These are phyloP conservation scores for Bombus fervidus DNA, from an alignment of 1,140 invertebrate genomes.

Conservation along the genomic window DNA sequence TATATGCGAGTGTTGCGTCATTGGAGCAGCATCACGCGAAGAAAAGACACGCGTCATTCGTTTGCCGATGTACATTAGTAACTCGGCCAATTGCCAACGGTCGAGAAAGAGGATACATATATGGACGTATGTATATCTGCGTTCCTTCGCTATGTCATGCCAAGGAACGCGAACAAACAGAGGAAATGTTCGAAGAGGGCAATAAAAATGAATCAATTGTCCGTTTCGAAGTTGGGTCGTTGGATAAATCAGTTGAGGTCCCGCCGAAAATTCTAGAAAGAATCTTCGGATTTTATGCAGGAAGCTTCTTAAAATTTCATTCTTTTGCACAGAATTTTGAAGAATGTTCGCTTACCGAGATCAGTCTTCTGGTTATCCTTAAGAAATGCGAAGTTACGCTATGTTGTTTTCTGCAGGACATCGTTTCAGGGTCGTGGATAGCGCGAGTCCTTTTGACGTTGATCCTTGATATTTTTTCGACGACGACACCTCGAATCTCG, in stretches of 20 bases:
- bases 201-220: constrained; percentile 48
- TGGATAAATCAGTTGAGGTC: not conserved
- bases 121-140: constrained; percentile 1
- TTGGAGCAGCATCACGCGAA: constrained; percentile 21
- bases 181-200: constrained; percentile 9
- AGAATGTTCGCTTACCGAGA: constrained; percentile 59
- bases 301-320: constrained; percentile 6
- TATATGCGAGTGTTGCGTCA: constrained; percentile 29
- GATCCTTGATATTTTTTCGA: not conserved
- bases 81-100: constrained; percentile 60
- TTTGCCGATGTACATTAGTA: constrained; percentile 45
- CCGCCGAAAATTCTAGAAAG: not conserved
- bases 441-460: too few species aligned
- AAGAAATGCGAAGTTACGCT: constrained; percentile 53
- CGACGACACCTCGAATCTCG: not conserved
- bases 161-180: constrained; percentile 23
- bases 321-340: not conserved
- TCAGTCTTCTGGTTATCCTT: constrained; percentile 52
- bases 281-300: not conserved
- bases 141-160: constrained; percentile 10
- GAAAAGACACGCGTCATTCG: constrained; percentile 43
- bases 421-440: not conserved
- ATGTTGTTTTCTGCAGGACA: constrained; percentile 53
- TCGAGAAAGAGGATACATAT: not conserved
- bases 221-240: constrained; percentile 22